A percentile compares a stretch with the other conserved stretches of the same genome.
Evolutionary conservation across 2,888 invertebrate species (phyloP).

Genomic region (Aphodius sticticus): DNA sequence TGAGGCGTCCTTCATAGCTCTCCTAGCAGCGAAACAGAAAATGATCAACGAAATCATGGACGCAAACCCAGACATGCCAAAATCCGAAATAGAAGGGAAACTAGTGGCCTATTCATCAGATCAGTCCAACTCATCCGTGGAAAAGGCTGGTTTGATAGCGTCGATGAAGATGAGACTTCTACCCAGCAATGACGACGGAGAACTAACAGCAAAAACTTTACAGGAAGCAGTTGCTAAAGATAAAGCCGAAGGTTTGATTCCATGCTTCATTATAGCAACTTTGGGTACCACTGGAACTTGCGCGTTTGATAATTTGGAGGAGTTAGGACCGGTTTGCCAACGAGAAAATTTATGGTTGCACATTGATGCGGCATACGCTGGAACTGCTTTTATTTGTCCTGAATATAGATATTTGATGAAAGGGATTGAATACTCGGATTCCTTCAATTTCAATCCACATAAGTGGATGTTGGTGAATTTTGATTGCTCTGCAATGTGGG

Average conservation of each 20-base stretch:
- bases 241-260: conserved; percentile 78
- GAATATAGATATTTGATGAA: conserved; percentile 84
- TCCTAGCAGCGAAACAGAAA: conserved; percentile 80
- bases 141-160: conserved; percentile 83
- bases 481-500: conserved; percentile 95
- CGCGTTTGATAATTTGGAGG: conserved; percentile 87
- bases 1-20: conserved; percentile 84
- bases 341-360: conserved; percentile 86
- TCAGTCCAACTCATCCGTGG: conserved; percentile 90
- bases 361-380: conserved; percentile 96
- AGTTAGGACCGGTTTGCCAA: conserved; percentile 84
- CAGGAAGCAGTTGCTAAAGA: conserved; percentile 79
- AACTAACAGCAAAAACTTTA: conserved; percentile 73
- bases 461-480: conserved; percentile 96
- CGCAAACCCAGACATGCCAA: conserved; percentile 68
- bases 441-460: conserved; percentile 93
- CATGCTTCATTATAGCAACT: conserved; percentile 83
- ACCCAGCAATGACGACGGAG: conserved; percentile 71
- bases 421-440: conserved; percentile 83
- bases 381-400: conserved; percentile 90
- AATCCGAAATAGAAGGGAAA: conserved; percentile 71
- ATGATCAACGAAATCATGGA: conserved; percentile 67
- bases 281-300: conserved; percentile 78
- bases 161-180: conserved; percentile 80
- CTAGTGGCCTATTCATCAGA: conserved; percentile 85